These are phyloP conservation scores for Sturnira hondurensis DNA, from an alignment of 2,113 vertebrate species.

Conservation along the genomic window DNA sequence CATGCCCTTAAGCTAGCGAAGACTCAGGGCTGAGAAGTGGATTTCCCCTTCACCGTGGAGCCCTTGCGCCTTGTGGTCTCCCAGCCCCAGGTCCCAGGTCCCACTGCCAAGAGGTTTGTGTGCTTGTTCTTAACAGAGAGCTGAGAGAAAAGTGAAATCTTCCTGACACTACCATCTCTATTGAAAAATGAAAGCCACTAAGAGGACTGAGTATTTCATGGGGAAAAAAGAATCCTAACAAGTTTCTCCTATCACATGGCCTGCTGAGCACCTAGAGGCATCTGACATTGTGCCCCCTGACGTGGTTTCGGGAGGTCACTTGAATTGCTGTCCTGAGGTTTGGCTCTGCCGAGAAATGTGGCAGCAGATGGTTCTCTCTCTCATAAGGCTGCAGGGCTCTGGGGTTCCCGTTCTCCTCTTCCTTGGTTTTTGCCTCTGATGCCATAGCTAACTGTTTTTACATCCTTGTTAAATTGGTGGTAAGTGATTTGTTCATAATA, in stretches of 20 bases:
- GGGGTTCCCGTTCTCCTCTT: background rate
- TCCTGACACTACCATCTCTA: background rate
- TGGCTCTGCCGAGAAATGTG: background rate
- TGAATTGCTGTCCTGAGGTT: background rate
- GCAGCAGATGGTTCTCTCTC: background rate
- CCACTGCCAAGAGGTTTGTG: fast-evolving
- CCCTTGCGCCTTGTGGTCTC: background rate
- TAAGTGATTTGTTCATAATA: background rate
- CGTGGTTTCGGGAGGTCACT: background rate
- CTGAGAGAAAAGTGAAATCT: background rate
- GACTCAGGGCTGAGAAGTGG: background rate
- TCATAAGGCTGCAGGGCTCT: background rate
- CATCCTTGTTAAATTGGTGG: background rate
- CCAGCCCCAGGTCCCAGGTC: fast-evolving
- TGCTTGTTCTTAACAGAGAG: background rate
- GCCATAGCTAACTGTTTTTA: background rate
- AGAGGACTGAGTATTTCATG: background rate
- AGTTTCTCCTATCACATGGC: background rate
- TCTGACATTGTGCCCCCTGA: background rate
- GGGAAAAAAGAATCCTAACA: background rate
- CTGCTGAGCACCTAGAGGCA: background rate
- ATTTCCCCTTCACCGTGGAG: background rate
- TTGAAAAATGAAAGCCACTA: background rate
- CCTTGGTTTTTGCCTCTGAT: background rate
- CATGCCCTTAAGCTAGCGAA: background rate